Evolutionary conservation across 2,888 invertebrate species (phyloP).

Genomic region (Tetramorium bicarinatum): DNA sequence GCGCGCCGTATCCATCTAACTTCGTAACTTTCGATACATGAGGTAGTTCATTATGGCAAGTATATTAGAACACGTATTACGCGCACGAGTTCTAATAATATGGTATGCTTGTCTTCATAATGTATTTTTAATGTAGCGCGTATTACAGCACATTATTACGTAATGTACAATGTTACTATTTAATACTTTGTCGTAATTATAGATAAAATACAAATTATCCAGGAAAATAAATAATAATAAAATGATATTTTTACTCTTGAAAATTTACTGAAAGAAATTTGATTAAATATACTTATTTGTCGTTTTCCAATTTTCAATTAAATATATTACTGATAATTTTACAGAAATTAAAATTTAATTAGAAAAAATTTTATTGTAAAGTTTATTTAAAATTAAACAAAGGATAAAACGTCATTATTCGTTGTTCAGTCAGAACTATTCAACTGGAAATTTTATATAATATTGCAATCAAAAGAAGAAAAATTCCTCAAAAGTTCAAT

Average conservation of each 20-base stretch:
- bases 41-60: neutral
- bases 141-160: neutral
- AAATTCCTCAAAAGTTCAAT: neutral
- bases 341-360: neutral
- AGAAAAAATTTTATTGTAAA: neutral
- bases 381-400: neutral
- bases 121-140: neutral
- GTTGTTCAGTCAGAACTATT: neutral
- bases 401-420: neutral
- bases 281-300: neutral
- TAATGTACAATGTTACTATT: neutral
- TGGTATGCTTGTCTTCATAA: neutral
- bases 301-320: neutral
- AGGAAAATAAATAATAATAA: neutral
- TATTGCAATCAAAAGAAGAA: neutral
- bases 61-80: neutral
- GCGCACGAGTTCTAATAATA: neutral
- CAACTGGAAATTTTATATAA: neutral
- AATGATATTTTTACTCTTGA: neutral
- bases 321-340: neutral
- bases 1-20: neutral
- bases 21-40: conserved; percentile 3
- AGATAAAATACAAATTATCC: neutral
- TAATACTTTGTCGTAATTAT: conserved; percentile 8
- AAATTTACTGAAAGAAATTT: conserved; percentile 10